Evolutionary conservation across 2,797 vertebrate genomes (phyloP).

Genomic region (Miichthys miiuy): DNA sequence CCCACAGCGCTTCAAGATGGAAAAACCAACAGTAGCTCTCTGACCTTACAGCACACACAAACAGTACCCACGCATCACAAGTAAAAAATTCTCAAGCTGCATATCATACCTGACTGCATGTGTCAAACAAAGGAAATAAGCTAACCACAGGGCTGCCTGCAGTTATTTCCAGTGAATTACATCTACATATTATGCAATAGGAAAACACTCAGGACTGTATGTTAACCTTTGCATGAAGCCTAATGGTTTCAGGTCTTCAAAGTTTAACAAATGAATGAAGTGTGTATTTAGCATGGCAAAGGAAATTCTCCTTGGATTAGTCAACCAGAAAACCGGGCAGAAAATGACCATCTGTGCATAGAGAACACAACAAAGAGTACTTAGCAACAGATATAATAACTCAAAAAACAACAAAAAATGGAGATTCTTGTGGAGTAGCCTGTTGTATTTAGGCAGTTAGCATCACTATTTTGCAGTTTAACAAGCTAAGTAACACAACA

Average conservation of each 20-base stretch:
- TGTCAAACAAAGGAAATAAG: slow-evolving; percentile 31
- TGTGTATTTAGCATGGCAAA: neutral
- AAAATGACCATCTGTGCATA: neutral
- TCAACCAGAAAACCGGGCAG: neutral
- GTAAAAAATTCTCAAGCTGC: neutral
- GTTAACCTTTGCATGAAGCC: neutral
- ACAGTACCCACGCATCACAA: slow-evolving; percentile 3
- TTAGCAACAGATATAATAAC: neutral
- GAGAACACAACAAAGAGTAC: neutral
- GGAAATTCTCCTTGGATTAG: neutral
- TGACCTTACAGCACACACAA: neutral
- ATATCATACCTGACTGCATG: neutral
- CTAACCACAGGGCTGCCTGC: slow-evolving; percentile 43
- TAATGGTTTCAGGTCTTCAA: neutral
- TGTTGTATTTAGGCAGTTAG: too few species aligned
- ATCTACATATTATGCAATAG: slow-evolving; percentile 10
- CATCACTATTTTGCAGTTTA: too few species aligned
- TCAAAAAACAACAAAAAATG: neutral
- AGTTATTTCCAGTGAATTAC: slow-evolving; percentile 21
- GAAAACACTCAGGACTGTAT: neutral
- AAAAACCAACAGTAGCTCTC: slow-evolving; percentile 24
- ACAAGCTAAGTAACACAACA: too few species aligned
- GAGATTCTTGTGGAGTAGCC: too few species aligned
- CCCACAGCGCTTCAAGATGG: neutral
- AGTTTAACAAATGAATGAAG: neutral